Percentiles rank a stretch among this genome's conserved stretches.
Conservation (phyloP, 2,113 vertebrate species). For the Corapipo altera region DNA sequence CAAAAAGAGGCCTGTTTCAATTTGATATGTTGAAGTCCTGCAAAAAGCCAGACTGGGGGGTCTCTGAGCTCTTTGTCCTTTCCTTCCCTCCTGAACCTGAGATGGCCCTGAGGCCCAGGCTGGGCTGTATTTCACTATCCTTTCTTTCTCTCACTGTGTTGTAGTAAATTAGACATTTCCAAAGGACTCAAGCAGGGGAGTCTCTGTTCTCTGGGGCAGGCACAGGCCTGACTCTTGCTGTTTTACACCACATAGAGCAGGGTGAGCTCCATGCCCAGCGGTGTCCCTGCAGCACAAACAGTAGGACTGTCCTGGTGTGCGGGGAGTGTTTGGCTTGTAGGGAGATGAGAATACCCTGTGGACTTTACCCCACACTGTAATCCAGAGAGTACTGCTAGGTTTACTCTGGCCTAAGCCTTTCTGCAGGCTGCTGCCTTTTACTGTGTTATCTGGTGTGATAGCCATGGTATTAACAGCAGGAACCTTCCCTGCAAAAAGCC, state of each 20-base stretch:
- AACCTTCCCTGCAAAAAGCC: neutral
- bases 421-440: conserved; percentile 39
- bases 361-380: conserved; percentile 2
- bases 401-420: conserved; percentile 40
- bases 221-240: neutral
- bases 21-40: conserved; percentile 49
- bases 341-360: neutral
- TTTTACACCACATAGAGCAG: neutral
- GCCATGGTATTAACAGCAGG: conserved; percentile 36
- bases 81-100: conserved; percentile 42
- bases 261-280: neutral
- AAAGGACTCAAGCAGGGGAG: neutral
- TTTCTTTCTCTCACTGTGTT: neutral
- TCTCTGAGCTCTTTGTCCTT: conserved; percentile 40
- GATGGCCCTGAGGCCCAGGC: conserved; percentile 7
- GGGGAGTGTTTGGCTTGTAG: neutral
- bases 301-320: neutral
- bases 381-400: neutral
- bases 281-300: neutral
- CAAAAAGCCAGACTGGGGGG: conserved; percentile 35
- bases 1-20: conserved; percentile 57
- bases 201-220: neutral
- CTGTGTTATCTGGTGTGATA: conserved; percentile 40
- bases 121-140: neutral
- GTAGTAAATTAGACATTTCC: conserved; percentile 21